Evolutionary conservation across 2,797 vertebrate species (phyloP), one percentile per base, ranked within the genome.

Genomic region (Pipistrellus nathusii): DNA sequence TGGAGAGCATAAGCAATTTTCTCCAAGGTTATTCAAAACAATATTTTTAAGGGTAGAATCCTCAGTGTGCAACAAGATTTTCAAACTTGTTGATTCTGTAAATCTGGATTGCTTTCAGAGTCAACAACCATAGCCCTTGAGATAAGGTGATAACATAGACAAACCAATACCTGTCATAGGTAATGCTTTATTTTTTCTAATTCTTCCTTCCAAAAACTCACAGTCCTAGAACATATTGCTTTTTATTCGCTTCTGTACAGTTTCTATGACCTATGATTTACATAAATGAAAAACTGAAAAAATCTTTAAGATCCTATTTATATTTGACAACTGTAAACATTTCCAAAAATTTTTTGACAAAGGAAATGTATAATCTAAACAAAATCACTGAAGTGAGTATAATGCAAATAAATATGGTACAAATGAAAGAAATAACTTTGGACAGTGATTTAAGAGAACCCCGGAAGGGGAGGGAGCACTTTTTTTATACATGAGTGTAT

Each of bases 81-180:
- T 91, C 41, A 85, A 90, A 95, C n/a, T 83, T 91, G 25, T 93
- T 78, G 72, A 93, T 69, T 89, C 68, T 75, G 81, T 48, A 93
- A 87, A 93, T 68, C 11, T 4, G 10, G 4, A 57, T 87, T 62
- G 20, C 41, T 85, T 93, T 82, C 3, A 44, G 17, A 59, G 41
- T 66, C 32, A 53, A 11, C 9, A 12, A 72, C 12, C 6, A 13
- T 14, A n/a, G 13, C 13, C 8, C 23, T 12, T 21, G 12, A 5
- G 59, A 0, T 38, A 71, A 82, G 55, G 18, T 84, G 38, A 78
- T 46, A 72, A 17, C 8, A 46, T 12, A 88, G 62, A 81, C 68
- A 93, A 95, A 85, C 59, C 38, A 95, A 72, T 14, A 2, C 5
- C 10, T 64, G 41, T 66, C 68, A 73, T 0, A 75, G 17, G 30